Base-by-base conservation (phyloP, 2,797 vertebrate genomes). In the Monodelphis domestica region DNA sequence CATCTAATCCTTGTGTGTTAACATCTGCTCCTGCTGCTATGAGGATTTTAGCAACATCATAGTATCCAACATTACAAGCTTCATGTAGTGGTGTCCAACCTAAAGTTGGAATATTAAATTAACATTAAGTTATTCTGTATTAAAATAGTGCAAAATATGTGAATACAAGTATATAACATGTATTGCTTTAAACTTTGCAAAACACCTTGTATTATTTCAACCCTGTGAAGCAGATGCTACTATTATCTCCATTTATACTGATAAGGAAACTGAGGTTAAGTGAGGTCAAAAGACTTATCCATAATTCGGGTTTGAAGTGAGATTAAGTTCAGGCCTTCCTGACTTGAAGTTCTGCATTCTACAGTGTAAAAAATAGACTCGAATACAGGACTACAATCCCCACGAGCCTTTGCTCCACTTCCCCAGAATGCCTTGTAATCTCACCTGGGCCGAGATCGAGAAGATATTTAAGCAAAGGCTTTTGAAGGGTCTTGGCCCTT, bases 11-110 rank as follows among this genome's bases (percentile, higher is more conserved):
- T 97, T 99, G 99, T 0, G 99, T 99, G 98, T 99, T 99, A 96
- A 99, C 99, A 53, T 99, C 99, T 0, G 99, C 99, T 93, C 99
- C 99, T 0, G 99, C 99, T 91, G 99, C 98, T 97, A 99, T 99
- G 94, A 99, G 98, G 95, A 99, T 98, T 97, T 99, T 99, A 93
- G 99, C 99, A 95, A 99, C 99, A 55, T 99, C 99, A 0, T 99
- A 99, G 98, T 99, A 99, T 93, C 99, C 99, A 90, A 99, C 99
- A 95, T 99, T 99, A 98, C 99, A 99, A 89, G 99, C 99, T 98
- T 99, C 99, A 91, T 99, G 99, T 53, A 99, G 98, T 12, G 99
- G 99, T 50, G 99, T 99, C 99, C 99, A 99, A 93, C 99, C 99
- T 99, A 94, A 45, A 95, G 90, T 89, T 3, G 93, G 29, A 96